phyloP scores from a whole-genome alignment of 2,797 vertebrate genomes.

The Esox masquinongy region DNA sequence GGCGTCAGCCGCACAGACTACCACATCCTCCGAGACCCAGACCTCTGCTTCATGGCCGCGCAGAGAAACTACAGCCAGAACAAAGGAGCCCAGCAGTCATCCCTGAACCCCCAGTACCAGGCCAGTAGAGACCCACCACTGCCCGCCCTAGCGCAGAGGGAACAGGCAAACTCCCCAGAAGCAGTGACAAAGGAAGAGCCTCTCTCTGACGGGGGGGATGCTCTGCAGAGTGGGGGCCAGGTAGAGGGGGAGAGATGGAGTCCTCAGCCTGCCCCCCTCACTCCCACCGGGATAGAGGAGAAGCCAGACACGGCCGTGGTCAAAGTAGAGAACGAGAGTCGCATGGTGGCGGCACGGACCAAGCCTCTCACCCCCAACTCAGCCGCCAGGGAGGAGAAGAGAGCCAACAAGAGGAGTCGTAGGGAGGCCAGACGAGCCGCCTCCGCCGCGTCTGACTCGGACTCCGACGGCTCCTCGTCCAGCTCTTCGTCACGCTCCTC shows the following conservation, averaged over 20 bases:
- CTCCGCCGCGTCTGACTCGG: constrained; percentile 85
- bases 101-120: constrained; percentile 75
- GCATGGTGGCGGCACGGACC: constrained; percentile 94
- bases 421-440: constrained; percentile 80
- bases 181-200: constrained; percentile 82
- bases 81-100: constrained; percentile 75
- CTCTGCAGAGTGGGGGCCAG: constrained; percentile 59
- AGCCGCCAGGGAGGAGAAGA: constrained; percentile 90
- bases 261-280: constrained; percentile 72
- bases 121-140: constrained; percentile 50
- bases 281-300: constrained; percentile 69
- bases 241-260: constrained; percentile 75
- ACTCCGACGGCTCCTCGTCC: constrained; percentile 84
- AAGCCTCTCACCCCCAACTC: constrained; percentile 93
- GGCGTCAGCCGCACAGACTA: constrained; percentile 98
- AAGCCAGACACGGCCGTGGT: constrained; percentile 63
- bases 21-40: constrained; percentile 96
- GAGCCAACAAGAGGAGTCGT: constrained; percentile 85
- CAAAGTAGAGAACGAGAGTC: constrained; percentile 79
- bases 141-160: constrained; percentile 57
- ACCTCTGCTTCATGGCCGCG: constrained; percentile 92
- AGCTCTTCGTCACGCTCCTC: constrained; percentile 95
- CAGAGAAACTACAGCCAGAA: constrained; percentile 94
- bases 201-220: constrained; percentile 76
- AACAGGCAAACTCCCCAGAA: constrained; percentile 69